Base-by-base conservation (phyloP, 1,140 invertebrate genomes). In the Druon quercuslanigerum region DNA sequence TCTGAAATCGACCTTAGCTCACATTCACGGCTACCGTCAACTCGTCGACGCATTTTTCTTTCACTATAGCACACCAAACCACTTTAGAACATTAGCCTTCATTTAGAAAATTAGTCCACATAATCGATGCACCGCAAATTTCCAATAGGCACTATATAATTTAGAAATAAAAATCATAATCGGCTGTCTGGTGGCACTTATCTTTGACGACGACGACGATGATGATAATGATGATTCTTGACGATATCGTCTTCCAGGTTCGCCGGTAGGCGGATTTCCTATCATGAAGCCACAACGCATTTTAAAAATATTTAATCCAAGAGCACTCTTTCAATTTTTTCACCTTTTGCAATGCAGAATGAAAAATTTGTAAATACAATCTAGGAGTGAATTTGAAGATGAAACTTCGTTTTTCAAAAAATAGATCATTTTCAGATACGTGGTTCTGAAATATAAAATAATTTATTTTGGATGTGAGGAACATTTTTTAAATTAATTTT, bases 111-210 rank as follows among this genome's bases (percentile, higher is more conserved):
- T 33, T 33, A 33, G 25, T 5, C 4, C 70, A 74, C 76, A 72
- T 50, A 71, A 76, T 76, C 40, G 66, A 70, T 75, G 60, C 73
- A 76, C 73, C 51, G 66, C 73, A 76, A 66, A 73, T 60, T 60
- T 66, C 51, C 54, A 20, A 75, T 46, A 25, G 51, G 73, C 74
- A 79, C 70, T 50, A 50, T 71, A 40, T 72, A 77, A n/a, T 66
- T 66, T 66, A 66, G 33, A 25, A 66, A 66, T 7, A 40, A 66
- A 66, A 16, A 40, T 40, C 20, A 7, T 66, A 66, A 52, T 83
- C 81, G 88, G 84, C 87, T 89, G 87, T 89, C 87, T 89, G 87
- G 88, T 89, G 88, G 88, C 85, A 82, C 52, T 54, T 17, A 54
- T 19, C 52, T 54, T 16, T 14, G 25, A 66, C 60, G 60, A 66